A percentile compares a stretch with the other conserved stretches of the same genome.
Conservation (phyloP, 2,888 invertebrate genomes). For the Candidula unifasciata region DNA sequence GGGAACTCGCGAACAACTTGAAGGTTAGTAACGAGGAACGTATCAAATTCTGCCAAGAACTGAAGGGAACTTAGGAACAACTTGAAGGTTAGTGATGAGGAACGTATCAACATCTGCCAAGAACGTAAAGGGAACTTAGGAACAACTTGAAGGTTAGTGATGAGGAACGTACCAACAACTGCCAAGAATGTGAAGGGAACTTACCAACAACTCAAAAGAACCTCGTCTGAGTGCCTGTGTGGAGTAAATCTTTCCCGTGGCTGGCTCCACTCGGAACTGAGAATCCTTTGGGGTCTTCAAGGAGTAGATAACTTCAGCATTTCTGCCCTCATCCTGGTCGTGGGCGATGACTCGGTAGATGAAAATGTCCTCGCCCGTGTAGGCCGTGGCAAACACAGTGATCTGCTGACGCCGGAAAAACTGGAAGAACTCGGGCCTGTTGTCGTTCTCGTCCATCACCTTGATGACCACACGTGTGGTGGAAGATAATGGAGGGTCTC, state of each 20-base stretch:
- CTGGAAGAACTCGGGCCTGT: constrained; percentile 66
- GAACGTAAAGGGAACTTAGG: too few species aligned
- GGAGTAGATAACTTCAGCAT: constrained; percentile 86
- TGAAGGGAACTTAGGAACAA: too few species aligned
- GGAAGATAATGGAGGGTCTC: constrained; percentile 85
- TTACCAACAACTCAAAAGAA: constrained; percentile 84
- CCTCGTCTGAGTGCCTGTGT: constrained; percentile 84
- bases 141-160: too few species aligned
- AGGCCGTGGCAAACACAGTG: constrained; percentile 54
- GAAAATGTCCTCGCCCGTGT: constrained; percentile 51
- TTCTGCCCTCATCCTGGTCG: constrained; percentile 71
- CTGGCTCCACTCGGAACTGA: constrained; percentile 87
- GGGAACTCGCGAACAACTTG: too few species aligned
- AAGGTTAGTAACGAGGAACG: too few species aligned
- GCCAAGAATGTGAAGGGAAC: constrained; percentile 34
- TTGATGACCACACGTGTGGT: constrained; percentile 82
- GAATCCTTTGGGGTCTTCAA: constrained; percentile 77
- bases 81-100: too few species aligned
- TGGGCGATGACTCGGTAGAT: constrained; percentile 67
- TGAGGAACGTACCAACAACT: too few species aligned
- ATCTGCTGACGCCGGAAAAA: constrained; percentile 61
- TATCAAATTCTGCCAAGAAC: too few species aligned
- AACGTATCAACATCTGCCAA: too few species aligned
- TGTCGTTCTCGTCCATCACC: constrained; percentile 74
- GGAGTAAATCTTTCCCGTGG: constrained; percentile 89